Base-by-base conservation (phyloP, 2,888 invertebrate species). In the Synergus japonicus region DNA sequence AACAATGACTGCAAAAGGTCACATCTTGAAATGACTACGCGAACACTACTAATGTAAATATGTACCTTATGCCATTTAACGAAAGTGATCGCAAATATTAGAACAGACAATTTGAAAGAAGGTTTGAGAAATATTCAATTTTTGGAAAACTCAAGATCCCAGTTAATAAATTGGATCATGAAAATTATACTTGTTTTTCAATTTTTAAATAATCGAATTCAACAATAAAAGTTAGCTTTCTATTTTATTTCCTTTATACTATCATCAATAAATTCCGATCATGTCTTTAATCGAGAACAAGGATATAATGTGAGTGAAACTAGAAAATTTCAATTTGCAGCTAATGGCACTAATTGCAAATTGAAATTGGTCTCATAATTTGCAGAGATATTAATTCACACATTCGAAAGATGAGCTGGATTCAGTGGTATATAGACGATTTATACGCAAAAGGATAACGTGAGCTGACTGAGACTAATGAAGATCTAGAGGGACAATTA, bases 1-100 rank as follows among this genome's bases (percentile, higher is more conserved):
- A 73, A 73, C 73, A 58, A 73, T 73, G 49, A 73, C 73, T 73
- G n/a, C 54, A 41, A 73, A 73, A 73, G 73, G 73, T 73, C 73
- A 69, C 15, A 49, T 63, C 37, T 37, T 54, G 37, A n/a, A 58
- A 37, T 13, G 46, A 29, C 46, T 69, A 46, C 29, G 69, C 8
- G 46, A 69, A 69, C 29, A 69, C 43, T 66, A 66, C n/a, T 69
- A 13, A 69, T 69, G 69, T 69, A 69, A 69, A 69, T 69, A 49
- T n/a, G 49, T 69, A 69, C 43, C 18, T 58, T 18, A 58, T 58
- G 54, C n/a, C 18, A 18, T 18, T 63, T 22, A 63, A 63, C 29
- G 29, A 63, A 63, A 29, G 63, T 63, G 63, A 12, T 29, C 12
- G 22, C 29, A 29, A 63, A 63, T 63, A 22, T 29, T 63, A 7